phyloP scores from a whole-genome alignment of 2,888 invertebrate species.

The Ormyrus labotus region DNA sequence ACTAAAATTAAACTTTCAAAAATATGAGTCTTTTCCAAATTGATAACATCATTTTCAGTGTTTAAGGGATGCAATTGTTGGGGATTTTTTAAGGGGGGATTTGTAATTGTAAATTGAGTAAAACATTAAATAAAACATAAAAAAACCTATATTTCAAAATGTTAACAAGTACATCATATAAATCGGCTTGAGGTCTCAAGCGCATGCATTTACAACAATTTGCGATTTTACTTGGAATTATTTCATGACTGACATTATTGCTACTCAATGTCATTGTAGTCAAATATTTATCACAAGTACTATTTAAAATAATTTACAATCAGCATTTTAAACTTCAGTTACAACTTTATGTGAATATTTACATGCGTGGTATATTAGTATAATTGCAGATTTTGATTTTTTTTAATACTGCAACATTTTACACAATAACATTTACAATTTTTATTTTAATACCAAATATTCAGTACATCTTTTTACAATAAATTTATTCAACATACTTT shows the following conservation, averaged over 20 bases:
- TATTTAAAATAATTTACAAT: conserved; percentile 37
- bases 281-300: conserved; percentile 44
- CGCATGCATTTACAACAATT: conserved; percentile 20
- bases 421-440: neutral
- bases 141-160: conserved; percentile 52
- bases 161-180: conserved; percentile 38
- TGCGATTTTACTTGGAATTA: conserved; percentile 35
- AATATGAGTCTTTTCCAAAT: too few relatives aligned
- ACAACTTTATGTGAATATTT: conserved; percentile 17
- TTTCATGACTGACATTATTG: conserved; percentile 23
- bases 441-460: neutral
- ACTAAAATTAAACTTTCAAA: too few relatives aligned
- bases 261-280: conserved; percentile 12
- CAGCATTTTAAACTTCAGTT: neutral
- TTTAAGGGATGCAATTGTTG: too few relatives aligned
- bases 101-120: neutral
- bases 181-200: conserved; percentile 6
- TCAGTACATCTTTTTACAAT: neutral
- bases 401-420: neutral
- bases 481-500: neutral
- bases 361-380: neutral
- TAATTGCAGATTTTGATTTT: conserved; percentile 4
- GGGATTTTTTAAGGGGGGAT: too few relatives aligned
- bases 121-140: conserved; percentile 25
- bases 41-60: too few relatives aligned